Percentiles rank a stretch among this genome's conserved stretches.
Conservation (phyloP, 2,888 invertebrate genomes). For the Thera britannica region DNA sequence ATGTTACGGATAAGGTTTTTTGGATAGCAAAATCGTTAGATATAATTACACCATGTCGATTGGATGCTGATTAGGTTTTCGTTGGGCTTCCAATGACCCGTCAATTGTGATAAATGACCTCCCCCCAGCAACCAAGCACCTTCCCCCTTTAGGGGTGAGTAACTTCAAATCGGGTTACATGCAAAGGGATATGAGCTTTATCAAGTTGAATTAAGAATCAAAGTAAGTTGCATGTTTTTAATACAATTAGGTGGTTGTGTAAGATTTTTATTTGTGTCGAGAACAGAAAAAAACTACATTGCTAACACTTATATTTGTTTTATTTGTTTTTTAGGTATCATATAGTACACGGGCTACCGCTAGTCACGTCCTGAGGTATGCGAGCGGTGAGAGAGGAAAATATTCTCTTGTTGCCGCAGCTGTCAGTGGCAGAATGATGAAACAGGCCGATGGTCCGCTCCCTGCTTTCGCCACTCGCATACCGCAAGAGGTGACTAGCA, state of each 20-base stretch:
- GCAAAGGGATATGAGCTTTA: not conserved
- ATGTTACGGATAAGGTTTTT: not conserved
- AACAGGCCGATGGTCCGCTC: no score
- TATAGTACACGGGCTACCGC: no score
- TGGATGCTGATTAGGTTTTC: conserved; percentile 50
- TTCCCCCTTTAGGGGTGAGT: conserved; percentile 14
- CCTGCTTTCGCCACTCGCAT: no score
- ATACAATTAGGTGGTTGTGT: not conserved
- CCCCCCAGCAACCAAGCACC: conserved; percentile 25
- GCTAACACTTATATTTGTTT: no score
- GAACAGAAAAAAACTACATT: no score
- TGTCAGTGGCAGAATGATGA: no score
- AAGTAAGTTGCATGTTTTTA: not conserved
- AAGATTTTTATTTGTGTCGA: not conserved
- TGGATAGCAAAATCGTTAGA: not conserved
- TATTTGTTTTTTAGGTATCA: no score
- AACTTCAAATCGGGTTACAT: conserved; percentile 1
- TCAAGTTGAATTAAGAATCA: not conserved
- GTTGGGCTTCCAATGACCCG: conserved; percentile 49
- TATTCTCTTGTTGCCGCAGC: no score
- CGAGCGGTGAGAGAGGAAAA: no score
- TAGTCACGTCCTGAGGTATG: no score
- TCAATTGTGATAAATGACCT: conserved; percentile 55
- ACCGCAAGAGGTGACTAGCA: no score
- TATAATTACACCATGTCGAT: conserved; percentile 46